Evolutionary conservation across 2,888 invertebrate genomes (phyloP), one percentile per base, ranked within the genome.

Genomic region (Neoaliturus tenellus): DNA sequence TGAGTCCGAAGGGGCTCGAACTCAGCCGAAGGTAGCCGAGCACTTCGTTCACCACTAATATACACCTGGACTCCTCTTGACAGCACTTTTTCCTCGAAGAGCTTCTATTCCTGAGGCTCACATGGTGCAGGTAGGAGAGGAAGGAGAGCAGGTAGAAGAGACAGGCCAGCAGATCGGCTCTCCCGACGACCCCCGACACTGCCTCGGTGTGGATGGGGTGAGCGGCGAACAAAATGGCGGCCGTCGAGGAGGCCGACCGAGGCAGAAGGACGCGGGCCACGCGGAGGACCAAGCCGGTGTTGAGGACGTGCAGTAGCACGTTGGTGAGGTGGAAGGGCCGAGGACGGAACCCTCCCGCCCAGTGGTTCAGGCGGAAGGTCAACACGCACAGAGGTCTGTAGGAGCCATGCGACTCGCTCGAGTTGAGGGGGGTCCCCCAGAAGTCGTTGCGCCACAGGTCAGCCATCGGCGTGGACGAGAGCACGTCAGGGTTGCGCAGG

Each of bases 151-250:
- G 93, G 91, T 97, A 98, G 90, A 98, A 95, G 88, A 97, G 94
- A 81, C 98, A 97, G 17, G 98, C 97, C 33, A 97, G 95, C 62
- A 99, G 92, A 90, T 99, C 99, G 1, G 99, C 98, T 83, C 99
- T 93, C 0, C 99, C 99, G 17, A 99, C 99, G 78, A 98, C 94
- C 31, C 98, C 98, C 0, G 98, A 97, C 41, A 99, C 98, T 0
- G 99, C 98, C 91, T 99, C 99, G 3, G 98, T 97, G 92, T 99
- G 99, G 88, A 99, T 95, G 17, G 99, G 99, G 91, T 99, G 99
- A 0, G 96, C 95, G 41, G 99, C 98, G 90, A 99, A 99, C 55
- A 98, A 93, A 10, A 98, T 92, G 58, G 91, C 88, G 12, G 91
- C 89, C 82, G 89, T 87, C 39, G 88, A 87, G 41, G 88, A 92